phyloP scores from a whole-genome alignment of 2,797 vertebrate species.

The Denticeps clupeoides region DNA sequence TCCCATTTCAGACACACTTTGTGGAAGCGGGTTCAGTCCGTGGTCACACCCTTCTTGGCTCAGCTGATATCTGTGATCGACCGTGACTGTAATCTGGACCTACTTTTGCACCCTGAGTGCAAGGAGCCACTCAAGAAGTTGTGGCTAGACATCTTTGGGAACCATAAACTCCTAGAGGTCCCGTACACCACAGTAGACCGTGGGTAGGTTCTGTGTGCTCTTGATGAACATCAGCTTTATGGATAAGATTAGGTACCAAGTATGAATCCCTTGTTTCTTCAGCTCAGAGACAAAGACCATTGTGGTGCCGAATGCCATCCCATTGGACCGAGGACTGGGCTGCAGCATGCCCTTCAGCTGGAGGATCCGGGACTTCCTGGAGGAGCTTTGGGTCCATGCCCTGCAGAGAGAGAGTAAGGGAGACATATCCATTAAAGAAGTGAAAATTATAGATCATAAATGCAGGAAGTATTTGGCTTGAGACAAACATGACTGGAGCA shows the following conservation, averaged over 20 bases:
- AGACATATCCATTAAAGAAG: background rate
- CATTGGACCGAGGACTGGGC: slow-evolving; percentile 38
- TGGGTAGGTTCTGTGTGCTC: slow-evolving; percentile 69
- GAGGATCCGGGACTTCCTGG: slow-evolving; percentile 84
- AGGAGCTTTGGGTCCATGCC: slow-evolving; percentile 76
- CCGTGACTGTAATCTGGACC: slow-evolving; percentile 76
- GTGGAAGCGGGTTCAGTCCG: slow-evolving; percentile 80
- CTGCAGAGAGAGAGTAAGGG: slow-evolving; percentile 60
- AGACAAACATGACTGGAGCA: too few species aligned
- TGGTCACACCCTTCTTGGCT: slow-evolving; percentile 75
- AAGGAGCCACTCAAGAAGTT: slow-evolving; percentile 59
- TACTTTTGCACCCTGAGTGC: slow-evolving; percentile 54
- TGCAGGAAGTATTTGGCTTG: too few species aligned
- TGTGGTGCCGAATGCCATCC: slow-evolving; percentile 71
- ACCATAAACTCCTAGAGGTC: slow-evolving; percentile 69
- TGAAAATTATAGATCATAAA: background rate
- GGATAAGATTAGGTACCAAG: too few species aligned
- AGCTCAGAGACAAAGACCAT: slow-evolving; percentile 66
- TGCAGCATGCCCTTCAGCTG: slow-evolving; percentile 83
- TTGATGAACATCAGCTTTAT: too few species aligned
- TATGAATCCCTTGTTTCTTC: slow-evolving; percentile 7
- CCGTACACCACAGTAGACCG: slow-evolving; percentile 37
- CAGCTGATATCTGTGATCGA: slow-evolving; percentile 76
- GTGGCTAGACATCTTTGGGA: slow-evolving; percentile 82
- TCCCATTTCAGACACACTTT: slow-evolving; percentile 66